Evolutionary conservation across 2,113 vertebrate genomes (phyloP), one percentile per base, ranked within the genome.

Genomic region (Fulmarus glacialis): DNA sequence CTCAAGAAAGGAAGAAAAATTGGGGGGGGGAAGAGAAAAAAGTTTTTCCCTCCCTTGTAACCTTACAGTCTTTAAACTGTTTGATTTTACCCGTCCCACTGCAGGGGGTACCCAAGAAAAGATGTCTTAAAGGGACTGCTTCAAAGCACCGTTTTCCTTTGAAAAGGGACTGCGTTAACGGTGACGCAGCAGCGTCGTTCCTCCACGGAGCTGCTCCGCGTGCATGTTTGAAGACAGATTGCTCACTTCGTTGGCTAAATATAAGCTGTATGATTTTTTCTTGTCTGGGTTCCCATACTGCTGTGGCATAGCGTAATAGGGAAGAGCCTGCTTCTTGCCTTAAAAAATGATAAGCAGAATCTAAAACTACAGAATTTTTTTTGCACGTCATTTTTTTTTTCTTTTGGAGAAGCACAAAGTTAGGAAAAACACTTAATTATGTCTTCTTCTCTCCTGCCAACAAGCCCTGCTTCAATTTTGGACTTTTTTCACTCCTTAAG

Each of bases 121-220:
- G 21, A 62, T 5, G 8, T 81, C 72, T 62, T 45, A 62, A 81
- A 62, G n/a, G 9, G 40, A n/a, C 32, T 26, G 38, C 74, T 91
- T 68, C 68, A 68, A 77, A 91, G 53, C 29, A 59, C 8, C 34
- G 11, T 19, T 59, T 60, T 27, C 52, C 71, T 87, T 81, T 79
- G 55, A 50, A 62, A 88, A 56, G n/a, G 26, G 47, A 34, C 17
- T 6, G 22, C 20, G 30, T 22, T 47, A 42, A n/a, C 3, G 14
- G 45, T 12, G 73, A 55, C 5, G 13, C 60, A 70, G 67, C 48
- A 47, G 58, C 4, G 1, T 27, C 0, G 0, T 18, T 63, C 48
- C 63, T 74, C 79, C 53, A 30, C 0, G 0, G 26, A 73, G 38
- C 56, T 62, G 47, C 68, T 93, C 45, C 3, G 0, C 15, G 27